Base-by-base conservation (phyloP, 2,797 vertebrate species). In the Geotrypetes seraphini region DNA sequence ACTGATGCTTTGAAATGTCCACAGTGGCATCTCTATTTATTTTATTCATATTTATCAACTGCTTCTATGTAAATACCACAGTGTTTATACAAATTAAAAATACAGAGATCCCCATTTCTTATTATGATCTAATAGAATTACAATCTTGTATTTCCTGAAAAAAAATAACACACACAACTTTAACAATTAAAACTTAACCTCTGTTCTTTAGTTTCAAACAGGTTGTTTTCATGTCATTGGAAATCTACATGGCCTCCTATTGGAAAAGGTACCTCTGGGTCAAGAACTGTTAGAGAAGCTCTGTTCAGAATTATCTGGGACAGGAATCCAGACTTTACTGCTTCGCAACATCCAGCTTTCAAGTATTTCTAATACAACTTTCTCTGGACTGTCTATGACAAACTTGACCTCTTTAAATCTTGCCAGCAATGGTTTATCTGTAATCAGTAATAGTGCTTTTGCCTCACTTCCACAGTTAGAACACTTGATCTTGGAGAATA, bases 401-500 rank as follows among this genome's bases (percentile, higher is more conserved):
- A 87, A 88, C 25, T 59, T 99, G 10, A 88, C 66, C 3, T 10
- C 25, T 29, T 60, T 99, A 9, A 85, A 97, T 49, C 71, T 99
- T 31, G 87, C 91, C 9, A 19, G 18, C 12, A 99, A 94, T 25
- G 28, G 3, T 17, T 64, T 97, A 19, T 50, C 18, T 4, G 28
- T 30, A 13, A 68, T 96, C 31, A 69, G 61, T 29, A 42, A 79
- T 0, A 43, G 72, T n/a, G 81, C 92, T 3, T 90, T 97, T 63
- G 62, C 50, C 7, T 90, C 83, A 83, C 73, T 96, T 33, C 28
- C 76, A 5, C 42, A 31, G 35, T 80, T 99, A 47, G 50, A 84
- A 9, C 52, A 57, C 39, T 70, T 97, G 12, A 73, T 67, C 37
- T 57, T 99, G 46, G 59, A 71, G 1, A 28, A 82, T 16, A 96